These are phyloP conservation scores for Adelosebastes latens DNA, from an alignment of 2,797 vertebrate genomes.

Conservation along the genomic window DNA sequence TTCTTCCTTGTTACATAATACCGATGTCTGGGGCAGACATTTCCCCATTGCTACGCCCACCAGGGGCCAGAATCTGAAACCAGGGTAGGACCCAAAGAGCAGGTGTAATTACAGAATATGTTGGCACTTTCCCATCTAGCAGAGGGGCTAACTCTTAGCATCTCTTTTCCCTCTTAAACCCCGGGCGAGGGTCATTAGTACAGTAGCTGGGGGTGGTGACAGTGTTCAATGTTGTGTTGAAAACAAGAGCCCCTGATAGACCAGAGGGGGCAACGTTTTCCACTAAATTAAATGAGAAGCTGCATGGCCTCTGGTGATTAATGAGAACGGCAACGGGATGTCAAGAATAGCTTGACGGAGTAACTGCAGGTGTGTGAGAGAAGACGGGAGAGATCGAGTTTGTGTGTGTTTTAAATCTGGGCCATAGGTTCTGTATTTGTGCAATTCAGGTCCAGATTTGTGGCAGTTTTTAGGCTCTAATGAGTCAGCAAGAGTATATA, in stretches of 20 bases:
- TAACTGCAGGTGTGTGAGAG: not conserved
- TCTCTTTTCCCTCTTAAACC: slow-evolving; percentile 26
- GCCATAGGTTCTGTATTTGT: not conserved
- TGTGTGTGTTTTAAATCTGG: slow-evolving; percentile 8
- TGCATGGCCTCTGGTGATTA: slow-evolving; percentile 35
- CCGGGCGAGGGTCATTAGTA: slow-evolving; percentile 20
- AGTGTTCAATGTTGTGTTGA: not conserved
- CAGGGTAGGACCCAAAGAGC: slow-evolving; percentile 49
- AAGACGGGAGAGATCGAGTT: not conserved
- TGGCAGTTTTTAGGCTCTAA: not conserved
- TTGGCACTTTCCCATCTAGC: slow-evolving; percentile 49
- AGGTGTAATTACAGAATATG: slow-evolving; percentile 70
- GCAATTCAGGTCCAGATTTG: not conserved
- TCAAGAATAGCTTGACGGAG: slow-evolving; percentile 24
- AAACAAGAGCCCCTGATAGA: slow-evolving; percentile 26
- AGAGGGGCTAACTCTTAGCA: slow-evolving; percentile 52
- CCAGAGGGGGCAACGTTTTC: slow-evolving; percentile 13
- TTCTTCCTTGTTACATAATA: slow-evolving; percentile 46
- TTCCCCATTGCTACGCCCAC: slow-evolving; percentile 35
- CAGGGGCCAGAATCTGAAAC: slow-evolving; percentile 53
- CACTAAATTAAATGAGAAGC: slow-evolving; percentile 30
- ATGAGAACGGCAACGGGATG: slow-evolving; percentile 23
- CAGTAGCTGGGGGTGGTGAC: slow-evolving; percentile 22
- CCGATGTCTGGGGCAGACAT: slow-evolving; percentile 42
- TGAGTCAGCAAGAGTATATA: not conserved